Evolutionary conservation across 2,113 vertebrate species (phyloP), one percentile per base, ranked within the genome.

Genomic region (Perca fluviatilis): DNA sequence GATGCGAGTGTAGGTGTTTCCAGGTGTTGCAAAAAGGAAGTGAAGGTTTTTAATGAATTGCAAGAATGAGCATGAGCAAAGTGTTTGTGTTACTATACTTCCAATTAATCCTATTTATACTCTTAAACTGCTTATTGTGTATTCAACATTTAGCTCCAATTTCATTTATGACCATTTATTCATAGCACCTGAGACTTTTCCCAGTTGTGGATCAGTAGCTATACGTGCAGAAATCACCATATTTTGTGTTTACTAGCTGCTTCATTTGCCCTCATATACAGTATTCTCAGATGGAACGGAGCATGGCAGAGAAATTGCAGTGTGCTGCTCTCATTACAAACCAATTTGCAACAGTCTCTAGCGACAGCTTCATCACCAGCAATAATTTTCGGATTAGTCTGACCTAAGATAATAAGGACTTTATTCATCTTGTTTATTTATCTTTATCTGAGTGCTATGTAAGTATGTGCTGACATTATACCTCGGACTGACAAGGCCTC

Each of bases 281-380:
- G 73, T 57, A 30, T 74, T 51, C 56, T 79, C 70, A 63, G 65
- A 60, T 11, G 27, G 12, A 27, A 10, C 4, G 0, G 18, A 61
- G 27, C 18, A 3, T 2, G 3, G 19, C 19, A 19, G 36, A 67
- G 36, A 43, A 43, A 27, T 1, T 53, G n/a, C 51, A 62, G 64
- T 4, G 40, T 36, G 53, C 33, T 10, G 23, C 64, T 78, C 64
- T 70, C 83, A 68, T 88, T 85, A 78, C 77, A 54, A 71, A 72
- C 46, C 53, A 56, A 30, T 53, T 12, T 72, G n/a, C 21, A 61
- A 8, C 46, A 15, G 4, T 36, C 53, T 46, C 16, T 2, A 61
- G 16, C 50, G 56, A 23, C 67, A 30, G 21, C 69, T 40, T 56
- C 63, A 80, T 80, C 46, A 7, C 40, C 7, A 15, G 33, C 50